These are phyloP conservation scores for Sphaerophoria rueppellii DNA, from an alignment of 2,888 invertebrate species.

Conservation along the genomic window DNA sequence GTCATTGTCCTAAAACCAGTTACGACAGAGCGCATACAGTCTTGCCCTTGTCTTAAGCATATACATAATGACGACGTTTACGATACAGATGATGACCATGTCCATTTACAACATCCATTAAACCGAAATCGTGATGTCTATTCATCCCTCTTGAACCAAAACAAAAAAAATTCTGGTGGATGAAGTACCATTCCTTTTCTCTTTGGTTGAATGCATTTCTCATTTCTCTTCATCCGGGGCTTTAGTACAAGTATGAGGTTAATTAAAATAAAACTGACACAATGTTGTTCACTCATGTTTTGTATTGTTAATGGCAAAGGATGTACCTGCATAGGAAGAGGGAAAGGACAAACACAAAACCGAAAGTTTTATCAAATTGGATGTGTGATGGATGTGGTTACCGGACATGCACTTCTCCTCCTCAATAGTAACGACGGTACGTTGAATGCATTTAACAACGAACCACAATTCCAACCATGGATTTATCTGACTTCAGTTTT, in stretches of 20 bases:
- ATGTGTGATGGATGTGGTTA: constrained; percentile 70
- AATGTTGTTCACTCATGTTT: constrained; percentile 30
- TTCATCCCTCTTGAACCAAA: constrained; percentile 37
- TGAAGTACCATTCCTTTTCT: neutral
- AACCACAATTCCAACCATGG: constrained; percentile 54
- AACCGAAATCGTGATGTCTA: constrained; percentile 45
- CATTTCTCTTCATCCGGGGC: constrained; percentile 28
- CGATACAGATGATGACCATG: constrained; percentile 46
- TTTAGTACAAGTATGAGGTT: constrained; percentile 37
- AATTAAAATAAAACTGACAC: constrained; percentile 46
- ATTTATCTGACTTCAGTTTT: constrained; percentile 31
- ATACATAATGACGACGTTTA: constrained; percentile 22
- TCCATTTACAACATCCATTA: constrained; percentile 60
- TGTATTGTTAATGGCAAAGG: constrained; percentile 13
- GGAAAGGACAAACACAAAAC: neutral
- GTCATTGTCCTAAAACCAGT: neutral
- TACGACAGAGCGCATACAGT: constrained; percentile 10
- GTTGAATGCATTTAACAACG: constrained; percentile 36
- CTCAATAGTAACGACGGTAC: constrained; percentile 3
- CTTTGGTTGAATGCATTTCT: constrained; percentile 55
- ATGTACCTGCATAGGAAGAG: constrained; percentile 2
- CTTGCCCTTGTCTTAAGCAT: neutral
- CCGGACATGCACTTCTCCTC: constrained; percentile 53
- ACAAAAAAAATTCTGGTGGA: neutral
- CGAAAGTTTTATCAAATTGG: constrained; percentile 56